Conservation (phyloP, 1,140 invertebrate genomes). For the Camponotus vicinus region DNA sequence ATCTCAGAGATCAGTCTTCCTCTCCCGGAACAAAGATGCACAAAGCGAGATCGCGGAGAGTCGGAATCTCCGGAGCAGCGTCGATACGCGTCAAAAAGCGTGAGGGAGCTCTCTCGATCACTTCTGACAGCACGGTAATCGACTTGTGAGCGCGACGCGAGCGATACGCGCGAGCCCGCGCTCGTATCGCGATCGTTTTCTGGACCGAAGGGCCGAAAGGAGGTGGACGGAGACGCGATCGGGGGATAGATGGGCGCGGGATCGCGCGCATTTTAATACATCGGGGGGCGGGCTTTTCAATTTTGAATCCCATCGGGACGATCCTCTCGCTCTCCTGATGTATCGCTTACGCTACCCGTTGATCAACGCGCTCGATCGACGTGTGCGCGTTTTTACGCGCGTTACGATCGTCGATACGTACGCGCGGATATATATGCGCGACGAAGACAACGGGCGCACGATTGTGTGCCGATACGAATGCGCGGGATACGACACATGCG, state of each 20-base stretch:
- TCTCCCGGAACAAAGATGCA: background rate
- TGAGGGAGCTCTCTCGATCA: constrained; percentile 53
- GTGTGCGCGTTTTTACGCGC: constrained; percentile 51
- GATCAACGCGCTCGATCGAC: constrained; percentile 72
- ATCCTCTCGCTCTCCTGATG: constrained; percentile 78
- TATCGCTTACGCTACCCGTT: constrained; percentile 81
- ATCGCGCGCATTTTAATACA: constrained; percentile 78
- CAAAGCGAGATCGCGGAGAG: constrained; percentile 2
- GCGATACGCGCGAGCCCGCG: constrained; percentile 23
- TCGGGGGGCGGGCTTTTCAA: constrained; percentile 78
- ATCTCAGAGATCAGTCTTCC: background rate
- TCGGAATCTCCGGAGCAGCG: constrained; percentile 46
- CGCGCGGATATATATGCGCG: background rate
- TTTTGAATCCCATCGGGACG: constrained; percentile 74
- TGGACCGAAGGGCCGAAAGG: constrained; percentile 61
- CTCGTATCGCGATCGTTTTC: constrained; percentile 59
- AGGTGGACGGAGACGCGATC: constrained; percentile 37
- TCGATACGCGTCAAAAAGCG: constrained; percentile 57
- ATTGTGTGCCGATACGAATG: constrained; percentile 44
- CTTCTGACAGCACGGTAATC: constrained; percentile 62
- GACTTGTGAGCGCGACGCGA: constrained; percentile 61
- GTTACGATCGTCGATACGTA: constrained; percentile 34
- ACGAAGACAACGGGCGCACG: constrained; percentile 17
- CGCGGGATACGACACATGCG: background rate
- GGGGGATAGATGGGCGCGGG: constrained; percentile 48